Percentiles rank a stretch among this genome's conserved stretches.
These are phyloP conservation scores for Gryllus bimaculatus DNA, from an alignment of 1,140 invertebrate species.

Conservation along the genomic window DNA sequence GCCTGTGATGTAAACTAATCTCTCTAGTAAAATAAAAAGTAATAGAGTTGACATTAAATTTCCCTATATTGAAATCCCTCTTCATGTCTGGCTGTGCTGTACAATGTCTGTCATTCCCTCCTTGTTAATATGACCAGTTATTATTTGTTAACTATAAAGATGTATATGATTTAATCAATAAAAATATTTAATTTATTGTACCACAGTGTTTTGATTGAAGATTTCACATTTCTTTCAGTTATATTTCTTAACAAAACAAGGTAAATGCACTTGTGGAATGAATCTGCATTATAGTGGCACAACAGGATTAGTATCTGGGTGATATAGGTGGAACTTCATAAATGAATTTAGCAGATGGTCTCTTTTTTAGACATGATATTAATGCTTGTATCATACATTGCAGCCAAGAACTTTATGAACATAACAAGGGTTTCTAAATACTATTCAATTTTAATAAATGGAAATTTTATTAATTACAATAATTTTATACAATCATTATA, in stretches of 20 bases:
- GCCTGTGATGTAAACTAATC: neutral
- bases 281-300: too few relatives aligned
- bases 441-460: too few relatives aligned
- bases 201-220: neutral
- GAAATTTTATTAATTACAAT: too few relatives aligned
- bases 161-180: neutral
- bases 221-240: neutral
- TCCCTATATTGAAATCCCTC: neutral
- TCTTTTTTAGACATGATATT: too few relatives aligned
- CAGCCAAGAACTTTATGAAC: too few relatives aligned
- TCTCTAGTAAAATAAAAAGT: neutral
- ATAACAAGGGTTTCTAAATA: too few relatives aligned
- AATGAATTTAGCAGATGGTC: too few relatives aligned
- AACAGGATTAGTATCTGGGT: too few relatives aligned
- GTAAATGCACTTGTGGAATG: too few relatives aligned
- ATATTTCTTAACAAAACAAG: neutral
- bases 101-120: neutral
- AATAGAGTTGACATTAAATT: neutral
- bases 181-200: slow-evolving; percentile 6
- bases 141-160: neutral
- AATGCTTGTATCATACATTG: too few relatives aligned
- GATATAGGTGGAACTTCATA: too few relatives aligned
- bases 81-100: neutral
- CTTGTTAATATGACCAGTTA: neutral
- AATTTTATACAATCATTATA: too few relatives aligned